Evolutionary conservation across 1,140 invertebrate species (phyloP).

Genomic region (Melanaphis sacchari): DNA sequence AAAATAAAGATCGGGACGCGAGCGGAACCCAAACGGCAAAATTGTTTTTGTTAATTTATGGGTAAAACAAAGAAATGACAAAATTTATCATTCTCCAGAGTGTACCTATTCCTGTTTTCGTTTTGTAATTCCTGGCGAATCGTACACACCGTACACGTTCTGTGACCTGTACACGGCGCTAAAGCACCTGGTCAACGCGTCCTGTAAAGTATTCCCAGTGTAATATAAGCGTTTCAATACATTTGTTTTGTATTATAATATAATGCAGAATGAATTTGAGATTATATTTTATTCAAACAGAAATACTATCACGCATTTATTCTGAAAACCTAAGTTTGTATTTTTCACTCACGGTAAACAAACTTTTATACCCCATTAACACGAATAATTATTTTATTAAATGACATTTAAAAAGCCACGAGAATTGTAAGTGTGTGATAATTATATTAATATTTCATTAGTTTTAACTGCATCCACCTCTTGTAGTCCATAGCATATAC

Average conservation of each 20-base stretch:
- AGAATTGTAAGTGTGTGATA: neutral
- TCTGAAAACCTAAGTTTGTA: neutral
- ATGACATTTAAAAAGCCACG: neutral
- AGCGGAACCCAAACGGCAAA: neutral
- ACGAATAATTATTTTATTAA: neutral
- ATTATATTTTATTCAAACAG: neutral
- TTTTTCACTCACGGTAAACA: neutral
- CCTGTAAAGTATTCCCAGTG: neutral
- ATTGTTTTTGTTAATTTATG: constrained; percentile 32
- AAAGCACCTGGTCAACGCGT: neutral
- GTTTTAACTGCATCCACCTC: neutral
- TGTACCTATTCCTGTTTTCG: constrained; percentile 17
- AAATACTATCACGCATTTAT: neutral
- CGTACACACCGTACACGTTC: neutral
- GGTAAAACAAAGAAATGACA: constrained; percentile 5
- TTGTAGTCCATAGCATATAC: neutral
- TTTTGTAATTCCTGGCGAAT: neutral
- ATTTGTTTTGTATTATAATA: neutral
- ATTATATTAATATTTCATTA: neutral
- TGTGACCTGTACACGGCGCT: neutral
- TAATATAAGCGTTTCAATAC: neutral
- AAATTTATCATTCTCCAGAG: constrained; percentile 46
- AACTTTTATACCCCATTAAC: neutral
- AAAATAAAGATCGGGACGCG: neutral
- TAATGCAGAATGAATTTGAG: neutral